phyloP scores from a whole-genome alignment of 2,113 vertebrate species.

The Eulemur rufifrons region DNA sequence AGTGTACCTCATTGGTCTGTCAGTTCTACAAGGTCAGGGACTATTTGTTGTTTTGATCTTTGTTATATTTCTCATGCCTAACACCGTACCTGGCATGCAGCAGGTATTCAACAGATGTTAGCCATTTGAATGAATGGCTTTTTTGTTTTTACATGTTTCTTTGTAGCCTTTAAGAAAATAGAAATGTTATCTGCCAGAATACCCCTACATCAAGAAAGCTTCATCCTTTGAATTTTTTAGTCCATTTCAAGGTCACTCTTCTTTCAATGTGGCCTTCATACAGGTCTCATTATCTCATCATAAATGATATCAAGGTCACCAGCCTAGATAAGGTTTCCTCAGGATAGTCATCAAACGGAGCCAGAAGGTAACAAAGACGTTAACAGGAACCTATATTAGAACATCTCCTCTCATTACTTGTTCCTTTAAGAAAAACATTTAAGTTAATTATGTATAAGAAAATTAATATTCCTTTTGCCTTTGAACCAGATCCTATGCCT shows the following conservation, averaged over 20 bases:
- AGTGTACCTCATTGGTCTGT: background rate
- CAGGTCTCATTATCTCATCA: background rate
- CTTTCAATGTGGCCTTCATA: background rate
- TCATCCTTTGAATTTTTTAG: background rate
- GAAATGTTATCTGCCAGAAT: background rate
- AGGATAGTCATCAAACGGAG: background rate
- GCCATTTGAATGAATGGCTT: background rate
- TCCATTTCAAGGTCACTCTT: background rate
- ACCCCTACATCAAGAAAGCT: background rate
- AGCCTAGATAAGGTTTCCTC: background rate
- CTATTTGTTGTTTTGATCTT: background rate
- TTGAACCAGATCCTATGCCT: background rate
- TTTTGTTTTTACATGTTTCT: background rate
- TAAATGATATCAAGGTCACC: background rate
- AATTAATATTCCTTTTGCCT: slow-evolving; percentile 43
- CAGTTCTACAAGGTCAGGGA: background rate
- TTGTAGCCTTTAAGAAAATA: background rate
- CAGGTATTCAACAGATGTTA: background rate
- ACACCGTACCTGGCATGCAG: background rate
- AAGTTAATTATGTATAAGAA: slow-evolving; percentile 41
- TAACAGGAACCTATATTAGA: background rate
- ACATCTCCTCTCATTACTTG: background rate
- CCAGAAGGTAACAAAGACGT: background rate
- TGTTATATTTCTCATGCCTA: background rate
- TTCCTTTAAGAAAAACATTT: slow-evolving; percentile 28